Base-by-base conservation (phyloP, 2,113 vertebrate species). In the Perca flavescens region DNA sequence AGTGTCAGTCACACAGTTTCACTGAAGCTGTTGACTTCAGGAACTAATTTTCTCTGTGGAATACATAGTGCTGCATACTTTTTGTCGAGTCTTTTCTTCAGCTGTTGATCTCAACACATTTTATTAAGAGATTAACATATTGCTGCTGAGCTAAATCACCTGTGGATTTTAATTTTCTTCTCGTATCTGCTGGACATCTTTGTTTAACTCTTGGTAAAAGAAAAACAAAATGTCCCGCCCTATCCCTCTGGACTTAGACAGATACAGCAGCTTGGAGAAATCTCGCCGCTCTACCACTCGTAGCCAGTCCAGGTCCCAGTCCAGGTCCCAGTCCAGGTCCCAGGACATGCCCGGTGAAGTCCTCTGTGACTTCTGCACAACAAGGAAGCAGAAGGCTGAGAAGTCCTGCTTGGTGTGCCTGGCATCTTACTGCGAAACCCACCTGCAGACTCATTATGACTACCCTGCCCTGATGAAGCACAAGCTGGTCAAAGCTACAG, bases 361-460 rank as follows among this genome's bases (percentile, higher is more conserved):
- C 46, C 19, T 93, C 66, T 99, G 98, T 0, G 98, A 99, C 89
- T 98, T 98, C 80, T 99, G 98, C 92, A 97, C 97, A 1, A 95
- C 95, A 3, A 96, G 95, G 90, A 98, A 96, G 94, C 96, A 97
- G 88, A 97, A 96, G 86, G 98, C 98, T 0, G 96, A 96, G 46
- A 98, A 97, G 91, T 99, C 97, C 56, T 99, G 98, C 85, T 90
- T 99, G 90, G 96, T 97, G 72, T 99, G 98, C 88, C 96, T 98
- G 94, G 97, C 97, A 8, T 98, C 97, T 69, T 99, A 98, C 94
- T 99, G 98, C 0, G 97, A 98, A 83, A 92, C 95, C 71, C 98
- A 99, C 87, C 88, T 99, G 40, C 97, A 97, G 89, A 95, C 97
- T 63, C 98, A 99, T 69, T 96, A 98, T 71, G 96, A 98, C 86